A percentile compares a stretch with the other conserved stretches of the same genome.
Evolutionary conservation across 92 coral and sea anemone species (phyloP).

Genomic region (Meandrina meandrites): DNA sequence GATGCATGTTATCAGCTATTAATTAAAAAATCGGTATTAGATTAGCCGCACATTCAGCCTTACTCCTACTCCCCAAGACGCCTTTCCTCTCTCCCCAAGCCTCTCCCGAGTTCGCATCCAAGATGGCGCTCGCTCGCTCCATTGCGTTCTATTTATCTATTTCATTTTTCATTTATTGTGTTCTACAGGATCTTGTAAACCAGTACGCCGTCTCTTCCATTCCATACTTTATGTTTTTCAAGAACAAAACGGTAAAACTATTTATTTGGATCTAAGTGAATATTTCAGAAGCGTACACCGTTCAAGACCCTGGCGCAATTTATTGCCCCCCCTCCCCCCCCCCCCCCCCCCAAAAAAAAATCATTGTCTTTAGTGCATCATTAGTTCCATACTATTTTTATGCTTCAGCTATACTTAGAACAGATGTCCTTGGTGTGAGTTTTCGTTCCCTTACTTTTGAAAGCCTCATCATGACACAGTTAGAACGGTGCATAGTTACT

Average conservation of each 20-base stretch:
- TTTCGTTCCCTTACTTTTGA: too few species aligned
- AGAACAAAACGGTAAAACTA: conserved; percentile 52
- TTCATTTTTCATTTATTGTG: not conserved
- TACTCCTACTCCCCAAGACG: too few species aligned
- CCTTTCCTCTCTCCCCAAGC: too few species aligned
- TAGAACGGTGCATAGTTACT: too few species aligned
- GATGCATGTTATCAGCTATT: not conserved
- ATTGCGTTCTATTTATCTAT: not conserved
- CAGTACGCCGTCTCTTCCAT: conserved; percentile 52
- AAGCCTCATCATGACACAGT: too few species aligned
- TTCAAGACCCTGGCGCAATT: not conserved
- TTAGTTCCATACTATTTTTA: not conserved
- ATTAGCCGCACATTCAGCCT: too few species aligned
- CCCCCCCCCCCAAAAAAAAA: too few species aligned
- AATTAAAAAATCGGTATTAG: not conserved
- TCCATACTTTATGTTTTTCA: conserved; percentile 67
- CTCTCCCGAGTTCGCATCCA: too few species aligned
- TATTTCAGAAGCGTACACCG: not conserved
- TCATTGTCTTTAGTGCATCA: too few species aligned
- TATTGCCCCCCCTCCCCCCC: too few species aligned
- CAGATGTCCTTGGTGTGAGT: not conserved
- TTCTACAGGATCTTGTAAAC: conserved; percentile 56
- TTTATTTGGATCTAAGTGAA: not conserved
- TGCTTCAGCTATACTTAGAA: too few species aligned
- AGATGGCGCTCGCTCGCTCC: too few species aligned